These are phyloP conservation scores for Chloroceryle amazona DNA, from an alignment of 2,797 vertebrate species.

Conservation along the genomic window DNA sequence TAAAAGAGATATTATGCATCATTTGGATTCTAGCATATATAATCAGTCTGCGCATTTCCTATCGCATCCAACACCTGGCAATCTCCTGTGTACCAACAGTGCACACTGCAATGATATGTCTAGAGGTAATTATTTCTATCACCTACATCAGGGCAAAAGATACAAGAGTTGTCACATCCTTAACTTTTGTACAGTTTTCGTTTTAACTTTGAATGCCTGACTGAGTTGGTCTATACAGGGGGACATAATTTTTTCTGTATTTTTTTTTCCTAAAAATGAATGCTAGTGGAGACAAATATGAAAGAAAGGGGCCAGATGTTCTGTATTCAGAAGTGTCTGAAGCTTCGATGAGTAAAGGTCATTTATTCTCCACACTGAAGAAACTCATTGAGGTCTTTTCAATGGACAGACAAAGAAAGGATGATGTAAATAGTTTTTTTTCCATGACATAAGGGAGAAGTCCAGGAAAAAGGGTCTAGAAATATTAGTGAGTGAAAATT, in stretches of 20 bases:
- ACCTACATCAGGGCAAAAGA: conserved; percentile 38
- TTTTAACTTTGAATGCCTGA: conserved; percentile 55
- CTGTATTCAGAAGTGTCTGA: not conserved
- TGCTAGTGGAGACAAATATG: not conserved
- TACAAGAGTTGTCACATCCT: conserved; percentile 35
- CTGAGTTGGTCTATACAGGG: not conserved
- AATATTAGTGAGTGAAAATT: not conserved
- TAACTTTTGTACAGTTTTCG: conserved; percentile 44
- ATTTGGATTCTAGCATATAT: conserved; percentile 54
- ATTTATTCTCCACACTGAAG: not conserved
- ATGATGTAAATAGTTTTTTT: not conserved
- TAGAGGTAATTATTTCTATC: conserved; percentile 76
- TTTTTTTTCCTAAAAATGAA: not conserved
- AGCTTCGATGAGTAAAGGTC: not conserved
- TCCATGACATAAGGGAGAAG: not conserved
- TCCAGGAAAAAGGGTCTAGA: not conserved
- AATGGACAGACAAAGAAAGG: not conserved
- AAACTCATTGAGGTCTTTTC: not conserved
- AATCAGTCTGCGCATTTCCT: conserved; percentile 73
- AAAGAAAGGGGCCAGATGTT: not conserved
- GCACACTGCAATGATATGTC: conserved; percentile 53
- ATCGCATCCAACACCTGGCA: conserved; percentile 74
- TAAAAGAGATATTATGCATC: conserved; percentile 61
- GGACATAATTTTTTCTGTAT: conserved; percentile 16
- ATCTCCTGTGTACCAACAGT: conserved; percentile 45